Conservation (phyloP, 2,113 vertebrate species). For the Sitta europaea region DNA sequence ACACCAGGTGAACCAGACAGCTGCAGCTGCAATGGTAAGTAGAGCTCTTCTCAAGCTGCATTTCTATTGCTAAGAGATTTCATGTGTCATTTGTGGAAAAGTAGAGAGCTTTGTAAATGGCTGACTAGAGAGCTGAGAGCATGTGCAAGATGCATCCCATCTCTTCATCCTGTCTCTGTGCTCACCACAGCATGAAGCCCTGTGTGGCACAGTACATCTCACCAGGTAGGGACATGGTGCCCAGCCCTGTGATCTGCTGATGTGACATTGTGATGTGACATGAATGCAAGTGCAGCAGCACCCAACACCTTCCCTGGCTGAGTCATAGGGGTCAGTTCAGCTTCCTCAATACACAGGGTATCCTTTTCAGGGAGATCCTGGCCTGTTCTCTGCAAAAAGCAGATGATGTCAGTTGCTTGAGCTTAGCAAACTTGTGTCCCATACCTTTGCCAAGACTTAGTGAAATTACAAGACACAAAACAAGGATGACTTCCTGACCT, state of each 20-base stretch:
- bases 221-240: background rate
- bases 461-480: background rate
- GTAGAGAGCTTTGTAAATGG: slow-evolving; percentile 1
- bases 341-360: background rate
- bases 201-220: background rate
- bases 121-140: background rate
- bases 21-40: slow-evolving; percentile 86
- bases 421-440: background rate
- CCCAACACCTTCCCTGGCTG: background rate
- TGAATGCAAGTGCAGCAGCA: background rate
- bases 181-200: background rate
- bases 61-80: background rate
- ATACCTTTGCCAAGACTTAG: background rate
- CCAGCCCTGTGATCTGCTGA: background rate
- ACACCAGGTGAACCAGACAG: slow-evolving; percentile 93
- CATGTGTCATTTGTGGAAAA: background rate
- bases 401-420: background rate
- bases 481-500: background rate
- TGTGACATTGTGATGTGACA: background rate
- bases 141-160: background rate
- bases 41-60: background rate
- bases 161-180: background rate
- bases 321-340: background rate
- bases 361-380: background rate
- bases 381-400: background rate